Base-by-base conservation (phyloP, 2,888 invertebrate species). In the Drosophila rellima region DNA sequence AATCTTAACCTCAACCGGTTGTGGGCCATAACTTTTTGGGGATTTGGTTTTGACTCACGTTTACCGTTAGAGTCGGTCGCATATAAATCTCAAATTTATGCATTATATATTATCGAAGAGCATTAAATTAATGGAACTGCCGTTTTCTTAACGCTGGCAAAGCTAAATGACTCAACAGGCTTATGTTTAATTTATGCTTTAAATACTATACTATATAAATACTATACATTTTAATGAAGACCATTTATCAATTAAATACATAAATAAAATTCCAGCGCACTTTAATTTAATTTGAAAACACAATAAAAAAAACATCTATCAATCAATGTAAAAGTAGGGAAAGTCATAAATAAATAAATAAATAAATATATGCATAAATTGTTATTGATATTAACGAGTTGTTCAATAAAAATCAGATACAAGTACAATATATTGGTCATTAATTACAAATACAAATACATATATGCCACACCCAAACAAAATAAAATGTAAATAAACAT, bases 31-130 rank as follows among this genome's bases (percentile, higher is more conserved):
- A 70, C 74, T 77, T 66, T 69, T 71, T 51, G 1, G 65, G 54
- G 56, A 52, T 62, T 78, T 59, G 63, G 31, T 62, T 70, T 80
- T 81, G 82, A 79, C 59, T 82, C 68, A 72, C 62, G 52, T 67
- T 80, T 82, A 70, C 85, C 80, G 82, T 84, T 82, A 82, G 79
- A 68, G 71, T 47, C 50, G 37, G 17, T 20, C 39, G 71, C 59
- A 65, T 57, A 79, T 82, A 79, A 82, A 74, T 82, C 72, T 69
- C 68, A 48, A 51, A 77, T 70, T 66, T 54, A 52, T 62, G 57
- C 64, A 57, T 68, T 74, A 66, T 75, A 64, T 51, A 59, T 47
- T 52, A 59, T 54, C 64, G 61, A 70, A 55, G 64, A 44, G 68
- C 48, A 52, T 69, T 68, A 70, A 80, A 70, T 80, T 69, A 77